Evolutionary conservation across 1,140 invertebrate species (phyloP), one percentile per base, ranked within the genome.

Genomic region (Cherax destructor): DNA sequence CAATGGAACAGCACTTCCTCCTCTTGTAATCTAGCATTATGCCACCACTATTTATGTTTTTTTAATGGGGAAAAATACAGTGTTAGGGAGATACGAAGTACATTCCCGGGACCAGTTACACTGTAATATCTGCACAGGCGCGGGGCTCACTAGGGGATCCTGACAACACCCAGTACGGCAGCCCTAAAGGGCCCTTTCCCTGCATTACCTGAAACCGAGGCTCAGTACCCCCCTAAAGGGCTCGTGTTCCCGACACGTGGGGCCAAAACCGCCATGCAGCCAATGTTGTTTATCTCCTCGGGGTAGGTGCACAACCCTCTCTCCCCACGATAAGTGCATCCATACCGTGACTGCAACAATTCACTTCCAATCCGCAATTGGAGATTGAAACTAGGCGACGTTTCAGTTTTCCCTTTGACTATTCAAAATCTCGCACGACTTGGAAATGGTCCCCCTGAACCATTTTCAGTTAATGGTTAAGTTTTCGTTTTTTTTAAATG

Each of bases 181-280:
- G 85, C 85, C 9, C 85, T 93, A 41, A 24, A 81, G 9, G 50
- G n/a, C n/a, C 49, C 84, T 92, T 86, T n/a, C n/a, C 87, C 72
- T 90, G 49, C 61, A 87, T 50, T 84, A 83, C 80, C 56, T 91
- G 24, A 95, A 52, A 88, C 94, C 65, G 88, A 94, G 10, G 95
- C 95, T 87, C 95, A 94, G 83, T 94, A 94, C 77, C 96, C 96
- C 0, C 95, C 96, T 0, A 95, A 95, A 88, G 96, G 96, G 16
- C 93, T 96, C 6, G 92, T 96, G 11, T 96, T 95, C 93, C 95
- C 79, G 95, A 95, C 78, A 95, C 95, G 92, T 95, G 95, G 91
- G 96, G 96, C 21, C 95, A 95, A n/a, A 94, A 96, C 30, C 95
- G 95, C 6, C 95, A 96, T 89, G 95, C 95, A 4, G 95, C 95